Conservation (phyloP, 1,140 invertebrate species). For the Vollenhovia emeryi region DNA sequence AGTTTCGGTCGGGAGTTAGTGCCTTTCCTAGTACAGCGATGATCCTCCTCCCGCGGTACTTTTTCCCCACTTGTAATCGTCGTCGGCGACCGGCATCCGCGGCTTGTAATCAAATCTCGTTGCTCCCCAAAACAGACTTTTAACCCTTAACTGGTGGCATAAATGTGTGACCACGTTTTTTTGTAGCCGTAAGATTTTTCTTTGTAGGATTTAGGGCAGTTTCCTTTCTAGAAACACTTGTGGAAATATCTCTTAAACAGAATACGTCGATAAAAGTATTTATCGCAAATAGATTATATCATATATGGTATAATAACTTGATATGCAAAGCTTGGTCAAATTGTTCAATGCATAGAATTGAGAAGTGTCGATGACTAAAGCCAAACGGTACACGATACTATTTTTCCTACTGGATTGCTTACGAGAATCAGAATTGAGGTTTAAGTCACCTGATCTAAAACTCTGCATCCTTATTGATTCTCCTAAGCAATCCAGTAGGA, state of each 20-base stretch:
- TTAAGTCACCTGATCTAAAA: too few relatives aligned
- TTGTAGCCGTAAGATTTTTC: background rate
- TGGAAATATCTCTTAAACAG: background rate
- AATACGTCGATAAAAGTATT: slow-evolving; percentile 2
- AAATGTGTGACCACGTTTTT: slow-evolving; percentile 1
- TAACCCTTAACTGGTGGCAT: slow-evolving; percentile 17
- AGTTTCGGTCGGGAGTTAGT: slow-evolving; percentile 77
- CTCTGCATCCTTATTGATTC: too few relatives aligned
- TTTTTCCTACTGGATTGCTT: too few relatives aligned
- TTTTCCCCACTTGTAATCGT: slow-evolving; percentile 53
- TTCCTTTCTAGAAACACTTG: background rate
- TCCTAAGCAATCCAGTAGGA: too few relatives aligned
- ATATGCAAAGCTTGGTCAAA: background rate
- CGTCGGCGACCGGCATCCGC: slow-evolving; percentile 51
- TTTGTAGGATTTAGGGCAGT: background rate
- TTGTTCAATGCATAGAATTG: background rate
- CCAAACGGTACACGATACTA: too few relatives aligned
- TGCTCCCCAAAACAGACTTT: slow-evolving; percentile 50
- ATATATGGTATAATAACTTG: background rate
- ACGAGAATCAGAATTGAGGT: too few relatives aligned
- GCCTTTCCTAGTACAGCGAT: slow-evolving; percentile 79
- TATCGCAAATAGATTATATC: background rate
- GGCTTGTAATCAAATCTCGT: slow-evolving; percentile 80
- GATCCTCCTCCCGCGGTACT: slow-evolving; percentile 39
- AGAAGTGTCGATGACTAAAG: background rate